Percentiles rank a stretch among this genome's conserved stretches.
phyloP scores from a whole-genome alignment of 2,113 vertebrate genomes.

The Lethenteron reissneri region DNA sequence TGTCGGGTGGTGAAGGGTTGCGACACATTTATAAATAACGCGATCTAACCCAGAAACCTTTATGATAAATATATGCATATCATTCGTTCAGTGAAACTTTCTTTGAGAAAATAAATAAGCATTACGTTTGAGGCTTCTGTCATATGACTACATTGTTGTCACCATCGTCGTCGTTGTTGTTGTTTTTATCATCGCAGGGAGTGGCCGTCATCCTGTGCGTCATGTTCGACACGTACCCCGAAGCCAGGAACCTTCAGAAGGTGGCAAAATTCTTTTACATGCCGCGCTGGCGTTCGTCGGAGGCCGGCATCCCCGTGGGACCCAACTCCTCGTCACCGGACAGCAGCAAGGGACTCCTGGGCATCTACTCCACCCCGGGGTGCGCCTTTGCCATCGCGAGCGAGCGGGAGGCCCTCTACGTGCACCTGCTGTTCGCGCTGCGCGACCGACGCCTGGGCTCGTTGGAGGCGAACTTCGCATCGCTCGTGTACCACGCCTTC shows the following conservation, averaged over 20 bases:
- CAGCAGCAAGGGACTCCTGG: conserved; percentile 24
- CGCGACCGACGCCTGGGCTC: conserved; percentile 25
- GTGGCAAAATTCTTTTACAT: conserved; percentile 33
- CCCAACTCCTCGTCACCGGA: conserved; percentile 23
- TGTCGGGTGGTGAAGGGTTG: too few relatives aligned
- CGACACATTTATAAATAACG: too few relatives aligned
- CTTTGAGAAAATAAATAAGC: too few relatives aligned
- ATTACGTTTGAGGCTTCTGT: too few relatives aligned
- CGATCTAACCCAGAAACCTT: too few relatives aligned
- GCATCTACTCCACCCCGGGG: conserved; percentile 26
- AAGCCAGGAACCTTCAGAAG: conserved; percentile 19
- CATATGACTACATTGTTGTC: too few relatives aligned
- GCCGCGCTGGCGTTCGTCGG: conserved; percentile 15
- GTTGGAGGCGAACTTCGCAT: conserved; percentile 41
- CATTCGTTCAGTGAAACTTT: too few relatives aligned
- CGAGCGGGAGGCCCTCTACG: conserved; percentile 26
- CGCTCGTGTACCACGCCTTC: conserved; percentile 39
- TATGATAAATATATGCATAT: too few relatives aligned
- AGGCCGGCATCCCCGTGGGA: conserved; percentile 27
- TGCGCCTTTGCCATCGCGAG: conserved; percentile 21
- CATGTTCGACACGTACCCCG: conserved; percentile 26
- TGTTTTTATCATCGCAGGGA: conserved; percentile 22
- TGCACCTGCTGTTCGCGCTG: conserved; percentile 50
- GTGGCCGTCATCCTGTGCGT: conserved; percentile 35
- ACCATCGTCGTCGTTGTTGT: too few relatives aligned